These are phyloP conservation scores for Mesochorus sp. DNA, from an alignment of 2,888 invertebrate genomes.

Conservation along the genomic window DNA sequence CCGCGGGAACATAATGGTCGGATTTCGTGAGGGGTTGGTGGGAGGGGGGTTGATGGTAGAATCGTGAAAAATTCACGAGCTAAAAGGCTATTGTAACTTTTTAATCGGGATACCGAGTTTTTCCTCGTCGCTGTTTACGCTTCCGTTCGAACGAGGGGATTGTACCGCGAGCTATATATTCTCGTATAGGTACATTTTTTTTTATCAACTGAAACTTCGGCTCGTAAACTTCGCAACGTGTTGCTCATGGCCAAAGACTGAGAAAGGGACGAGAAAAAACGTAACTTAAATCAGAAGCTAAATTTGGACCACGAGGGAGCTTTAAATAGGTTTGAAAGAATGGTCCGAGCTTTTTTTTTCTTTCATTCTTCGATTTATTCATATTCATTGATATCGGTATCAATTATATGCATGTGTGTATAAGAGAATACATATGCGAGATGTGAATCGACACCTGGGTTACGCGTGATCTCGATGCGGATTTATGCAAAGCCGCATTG, in stretches of 20 bases:
- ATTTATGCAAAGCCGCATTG: slow-evolving; percentile 59
- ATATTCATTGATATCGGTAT: too few relatives aligned
- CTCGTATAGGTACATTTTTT: not conserved
- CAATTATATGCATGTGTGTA: too few relatives aligned
- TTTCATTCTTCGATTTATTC: too few relatives aligned
- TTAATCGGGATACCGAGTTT: slow-evolving; percentile 52
- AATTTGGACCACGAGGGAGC: too few relatives aligned
- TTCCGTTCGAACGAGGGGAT: not conserved
- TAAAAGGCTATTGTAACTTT: slow-evolving; percentile 58
- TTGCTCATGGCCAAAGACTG: too few relatives aligned
- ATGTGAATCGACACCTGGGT: not conserved
- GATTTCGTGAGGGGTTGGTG: not conserved
- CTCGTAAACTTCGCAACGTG: not conserved
- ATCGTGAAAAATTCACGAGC: slow-evolving; percentile 60
- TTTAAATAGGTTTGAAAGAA: too few relatives aligned
- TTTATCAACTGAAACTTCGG: not conserved
- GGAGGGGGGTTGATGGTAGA: not conserved
- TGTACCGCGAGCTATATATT: not conserved
- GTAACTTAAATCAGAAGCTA: too few relatives aligned
- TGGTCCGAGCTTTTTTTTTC: too few relatives aligned
- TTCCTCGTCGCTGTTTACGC: slow-evolving; percentile 4
- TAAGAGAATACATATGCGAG: not conserved
- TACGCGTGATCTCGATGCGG: slow-evolving; percentile 2
- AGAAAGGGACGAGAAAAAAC: too few relatives aligned
- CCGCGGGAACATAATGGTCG: slow-evolving; percentile 25